Base-by-base conservation (phyloP, 64 coral and sea anemone species). In the Stylophora pistillata region DNA sequence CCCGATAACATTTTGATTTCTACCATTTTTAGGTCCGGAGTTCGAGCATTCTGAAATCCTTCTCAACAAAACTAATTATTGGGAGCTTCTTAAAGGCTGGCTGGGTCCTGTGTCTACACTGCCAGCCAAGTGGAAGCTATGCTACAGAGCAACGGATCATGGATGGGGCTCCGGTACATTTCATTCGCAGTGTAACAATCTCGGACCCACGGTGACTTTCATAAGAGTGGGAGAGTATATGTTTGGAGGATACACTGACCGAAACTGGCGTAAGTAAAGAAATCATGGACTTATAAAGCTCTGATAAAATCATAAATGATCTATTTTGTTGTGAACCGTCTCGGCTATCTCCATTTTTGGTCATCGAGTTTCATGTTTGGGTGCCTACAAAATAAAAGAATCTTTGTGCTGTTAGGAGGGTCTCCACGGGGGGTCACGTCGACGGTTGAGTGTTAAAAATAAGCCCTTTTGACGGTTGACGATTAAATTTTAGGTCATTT, bases 201-300 rank as follows among this genome's bases (percentile, higher is more conserved):
- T 17, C 10, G 68, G 91, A 23, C 66, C 91, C 0, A 90, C 90
- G 1, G 89, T 96, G 56, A 93, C 94, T 4, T 79, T 96, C 53
- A 58, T 96, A 0, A 96, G 54, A 57, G 94, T 96, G 14, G 73
- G 61, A 56, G 52, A 93, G 65, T 96, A 87, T 16, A 76, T 96
- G 15, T 96, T 96, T 90, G 94, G 94, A 10, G 94, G 91, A 13
- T 96, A 96, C 58, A 90, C 68, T 21, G 94, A 96, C 56, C 12
- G 47, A 20, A 30, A 62, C 28, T 96, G 94, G 94, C 91, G 91
- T 96, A 89, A 92, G 94, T 92, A 68, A 11, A 68, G 13, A 25
- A 60, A 60, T 18, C 17, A 4, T 15, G 12, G 58, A 59, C 17
- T 59, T 12, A 18, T 59, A 15, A 15, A 13, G 58, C 2, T 1